Evolutionary conservation across 2,113 vertebrate species (phyloP).

Genomic region (Uria lomvia): DNA sequence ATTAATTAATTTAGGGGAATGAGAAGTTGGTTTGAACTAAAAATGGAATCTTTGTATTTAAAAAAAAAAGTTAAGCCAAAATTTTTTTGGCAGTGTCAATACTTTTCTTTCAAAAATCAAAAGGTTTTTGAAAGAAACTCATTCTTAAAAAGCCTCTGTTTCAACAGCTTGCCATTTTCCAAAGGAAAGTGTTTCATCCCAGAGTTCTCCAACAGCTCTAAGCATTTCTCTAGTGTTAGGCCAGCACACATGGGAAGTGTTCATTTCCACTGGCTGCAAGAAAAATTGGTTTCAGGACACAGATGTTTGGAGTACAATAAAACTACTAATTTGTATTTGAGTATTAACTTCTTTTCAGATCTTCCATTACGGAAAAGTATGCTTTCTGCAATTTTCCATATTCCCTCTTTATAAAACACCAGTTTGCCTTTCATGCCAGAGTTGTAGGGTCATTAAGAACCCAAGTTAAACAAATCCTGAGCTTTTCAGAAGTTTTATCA

Average conservation of each 20-base stretch:
- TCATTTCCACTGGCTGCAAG: constrained; percentile 42
- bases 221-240: constrained; percentile 54
- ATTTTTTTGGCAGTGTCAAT: not conserved
- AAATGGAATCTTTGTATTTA: not conserved
- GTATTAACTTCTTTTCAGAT: constrained; percentile 31
- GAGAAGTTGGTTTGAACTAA: not conserved
- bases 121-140: not conserved
- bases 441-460: not conserved
- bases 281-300: constrained; percentile 46
- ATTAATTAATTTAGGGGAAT: not conserved
- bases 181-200: constrained; percentile 48
- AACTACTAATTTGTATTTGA: constrained; percentile 20
- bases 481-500: constrained; percentile 2
- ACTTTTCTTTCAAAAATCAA: not conserved
- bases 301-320: constrained; percentile 60
- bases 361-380: constrained; percentile 44
- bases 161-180: constrained; percentile 47
- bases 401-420: not conserved
- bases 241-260: constrained; percentile 61
- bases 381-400: constrained; percentile 23
- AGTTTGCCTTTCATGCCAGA: not conserved
- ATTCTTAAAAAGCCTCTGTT: constrained; percentile 4
- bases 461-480: constrained; percentile 15
- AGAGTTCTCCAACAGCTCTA: not conserved
- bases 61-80: not conserved